Evolutionary conservation across 2,797 vertebrate species (phyloP).

Genomic region (Cryptoblepharus egeriae): DNA sequence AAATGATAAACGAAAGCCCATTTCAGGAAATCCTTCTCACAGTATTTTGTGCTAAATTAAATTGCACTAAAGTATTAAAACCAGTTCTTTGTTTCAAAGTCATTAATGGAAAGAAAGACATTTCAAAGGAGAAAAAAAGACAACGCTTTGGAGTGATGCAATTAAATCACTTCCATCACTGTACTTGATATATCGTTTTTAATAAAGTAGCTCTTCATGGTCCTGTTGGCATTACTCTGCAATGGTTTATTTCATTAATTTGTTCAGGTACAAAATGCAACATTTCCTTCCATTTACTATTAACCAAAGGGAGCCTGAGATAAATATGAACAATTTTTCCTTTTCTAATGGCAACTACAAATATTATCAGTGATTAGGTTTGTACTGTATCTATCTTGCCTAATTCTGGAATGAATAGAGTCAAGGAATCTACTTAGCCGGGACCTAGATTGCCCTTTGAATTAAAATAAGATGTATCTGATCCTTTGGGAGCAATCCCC

Average conservation of each 20-base stretch:
- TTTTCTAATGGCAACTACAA: background rate
- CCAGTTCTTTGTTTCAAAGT: slow-evolving; percentile 69
- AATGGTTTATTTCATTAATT: slow-evolving; percentile 68
- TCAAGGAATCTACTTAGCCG: background rate
- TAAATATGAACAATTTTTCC: background rate
- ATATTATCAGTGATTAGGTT: background rate
- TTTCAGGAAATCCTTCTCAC: slow-evolving; percentile 59
- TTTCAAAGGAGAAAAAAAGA: slow-evolving; percentile 66
- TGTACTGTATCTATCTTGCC: background rate
- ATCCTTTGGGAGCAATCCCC: background rate
- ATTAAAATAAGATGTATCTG: background rate
- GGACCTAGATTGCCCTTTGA: background rate
- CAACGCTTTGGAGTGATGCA: slow-evolving; percentile 62
- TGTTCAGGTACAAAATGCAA: slow-evolving; percentile 46
- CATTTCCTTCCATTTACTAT: slow-evolving; percentile 34
- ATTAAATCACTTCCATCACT: slow-evolving; percentile 63
- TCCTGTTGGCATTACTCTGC: slow-evolving; percentile 59
- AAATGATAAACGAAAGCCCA: slow-evolving; percentile 59
- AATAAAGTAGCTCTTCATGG: slow-evolving; percentile 71
- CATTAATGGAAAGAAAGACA: slow-evolving; percentile 66
- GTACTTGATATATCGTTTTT: slow-evolving; percentile 79
- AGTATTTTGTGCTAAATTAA: slow-evolving; percentile 63
- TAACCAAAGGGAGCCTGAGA: background rate
- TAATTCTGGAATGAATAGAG: background rate
- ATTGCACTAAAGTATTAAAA: slow-evolving; percentile 59